A percentile compares a stretch with the other conserved stretches of the same genome.
These are phyloP conservation scores for Nothura maculosa DNA, from an alignment of 2,797 vertebrate genomes.

Conservation along the genomic window DNA sequence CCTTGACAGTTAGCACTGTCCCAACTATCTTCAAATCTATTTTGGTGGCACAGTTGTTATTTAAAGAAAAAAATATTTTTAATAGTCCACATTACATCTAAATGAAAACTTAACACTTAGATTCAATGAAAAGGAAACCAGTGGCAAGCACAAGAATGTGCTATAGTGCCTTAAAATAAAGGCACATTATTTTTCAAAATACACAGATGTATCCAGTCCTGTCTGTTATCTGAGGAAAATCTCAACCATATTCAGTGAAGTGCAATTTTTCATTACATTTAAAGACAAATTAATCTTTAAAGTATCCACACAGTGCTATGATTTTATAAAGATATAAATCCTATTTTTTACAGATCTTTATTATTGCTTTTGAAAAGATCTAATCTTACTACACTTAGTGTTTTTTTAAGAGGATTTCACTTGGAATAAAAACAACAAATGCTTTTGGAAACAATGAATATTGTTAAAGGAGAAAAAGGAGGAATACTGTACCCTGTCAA, in stretches of 20 bases:
- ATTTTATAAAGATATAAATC: not conserved
- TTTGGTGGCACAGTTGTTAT: not conserved
- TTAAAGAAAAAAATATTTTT: not conserved
- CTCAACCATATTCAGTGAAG: not conserved
- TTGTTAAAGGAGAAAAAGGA: conserved; percentile 19
- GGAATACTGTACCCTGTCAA: conserved; percentile 91
- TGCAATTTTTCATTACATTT: not conserved
- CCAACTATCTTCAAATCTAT: not conserved
- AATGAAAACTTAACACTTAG: not conserved
- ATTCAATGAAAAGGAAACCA: not conserved
- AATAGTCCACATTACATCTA: not conserved
- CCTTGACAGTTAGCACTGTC: not conserved
- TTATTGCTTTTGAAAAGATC: not conserved
- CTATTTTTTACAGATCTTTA: not conserved
- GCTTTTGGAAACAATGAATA: not conserved
- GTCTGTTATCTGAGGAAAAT: conserved; percentile 3
- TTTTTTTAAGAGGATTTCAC: not conserved
- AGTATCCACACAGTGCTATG: not conserved
- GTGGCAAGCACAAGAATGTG: not conserved
- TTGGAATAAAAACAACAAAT: not conserved
- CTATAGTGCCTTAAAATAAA: conserved; percentile 18
- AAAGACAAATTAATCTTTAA: not conserved
- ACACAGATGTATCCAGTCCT: not conserved
- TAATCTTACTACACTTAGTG: not conserved
- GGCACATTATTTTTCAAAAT: not conserved